These are phyloP conservation scores for Rhorus exstirpatorius DNA, from an alignment of 2,888 invertebrate genomes.

Conservation along the genomic window DNA sequence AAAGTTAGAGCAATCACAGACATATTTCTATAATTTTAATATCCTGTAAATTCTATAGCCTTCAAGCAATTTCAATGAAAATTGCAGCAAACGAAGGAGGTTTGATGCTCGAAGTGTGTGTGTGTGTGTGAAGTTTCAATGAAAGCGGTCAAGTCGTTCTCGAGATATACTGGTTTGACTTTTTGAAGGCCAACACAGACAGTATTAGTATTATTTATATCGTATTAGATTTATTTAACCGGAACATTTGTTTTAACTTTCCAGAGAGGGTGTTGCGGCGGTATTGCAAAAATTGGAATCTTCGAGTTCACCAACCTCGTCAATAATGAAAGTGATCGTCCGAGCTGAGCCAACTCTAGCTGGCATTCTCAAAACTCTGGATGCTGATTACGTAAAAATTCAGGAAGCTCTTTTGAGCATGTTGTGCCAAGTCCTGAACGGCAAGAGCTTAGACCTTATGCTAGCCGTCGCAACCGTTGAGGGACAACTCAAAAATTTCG, in stretches of 20 bases:
- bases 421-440: conserved; percentile 95
- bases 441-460: conserved; percentile 96
- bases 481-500: conserved; percentile 95
- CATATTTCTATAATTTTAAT: no score
- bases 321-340: conserved; percentile 93
- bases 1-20: no score
- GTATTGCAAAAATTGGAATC: conserved; percentile 90
- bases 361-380: conserved; percentile 95
- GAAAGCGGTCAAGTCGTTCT: no score
- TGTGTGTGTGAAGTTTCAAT: no score
- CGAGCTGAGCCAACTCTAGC: conserved; percentile 96
- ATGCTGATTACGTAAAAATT: conserved; percentile 95
- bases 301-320: conserved; percentile 89
- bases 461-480: conserved; percentile 97
- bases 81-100: no score
- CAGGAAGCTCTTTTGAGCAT: conserved; percentile 94
- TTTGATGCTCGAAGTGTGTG: no score
- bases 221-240: no score
- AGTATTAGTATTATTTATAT: no score
- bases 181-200: no score
- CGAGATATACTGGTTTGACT: no score
- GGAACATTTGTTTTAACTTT: conserved; percentile 83
- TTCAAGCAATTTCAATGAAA: no score
- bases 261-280: conserved; percentile 89
- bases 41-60: no score